Evolutionary conservation across 2,797 vertebrate genomes (phyloP), one percentile per base, ranked within the genome.

Genomic region (Danio tinwini): DNA sequence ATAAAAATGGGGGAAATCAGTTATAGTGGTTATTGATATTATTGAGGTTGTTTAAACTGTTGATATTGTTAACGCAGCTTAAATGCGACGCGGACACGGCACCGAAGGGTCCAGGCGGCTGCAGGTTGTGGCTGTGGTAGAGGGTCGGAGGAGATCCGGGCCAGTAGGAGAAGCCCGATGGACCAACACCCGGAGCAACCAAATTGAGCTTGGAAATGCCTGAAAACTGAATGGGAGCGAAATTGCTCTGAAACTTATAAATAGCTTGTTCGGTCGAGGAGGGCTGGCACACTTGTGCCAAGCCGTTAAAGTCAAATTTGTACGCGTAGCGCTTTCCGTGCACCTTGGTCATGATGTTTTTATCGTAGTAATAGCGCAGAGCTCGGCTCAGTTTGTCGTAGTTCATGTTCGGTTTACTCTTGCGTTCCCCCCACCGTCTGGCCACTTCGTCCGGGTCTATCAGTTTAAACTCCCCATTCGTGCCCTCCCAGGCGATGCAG

Each of bases 381-480:
- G 97, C 97, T 2, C 98, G 94, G 92, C 98, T 99, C 87, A 99
- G 94, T 91, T 99, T 99, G 92, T 99, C 98, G 2, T 99, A 99
- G 92, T 99, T 99, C 98, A 99, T 99, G 93, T 98, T 99, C 89
- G 97, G 98, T 76, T 99, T 99, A 94, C 97, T 99, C 84, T 99
- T 99, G 76, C 97, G 92, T 86, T 98, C 98, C 0, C 98, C 98
- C 98, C 98, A 99, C 80, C 98, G 95, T 79, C 97, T 89, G 0
- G 98, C 98, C 90, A 99, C 98, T 92, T 99, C 98, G 5, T 99
- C 98, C 0, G 98, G 97, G 89, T 99, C 98, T 0, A 96, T 95
- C 84, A 99, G 95, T 91, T 99, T 99, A 92, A 99, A 99, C 88
- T 99, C 98, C 2, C 98, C 98, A 0, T 98, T 97, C 5, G 97